Percentiles rank a stretch among this genome's conserved stretches.
These are phyloP conservation scores for Rhaphigaster nebulosa DNA, from an alignment of 2,888 invertebrate species.

Conservation along the genomic window DNA sequence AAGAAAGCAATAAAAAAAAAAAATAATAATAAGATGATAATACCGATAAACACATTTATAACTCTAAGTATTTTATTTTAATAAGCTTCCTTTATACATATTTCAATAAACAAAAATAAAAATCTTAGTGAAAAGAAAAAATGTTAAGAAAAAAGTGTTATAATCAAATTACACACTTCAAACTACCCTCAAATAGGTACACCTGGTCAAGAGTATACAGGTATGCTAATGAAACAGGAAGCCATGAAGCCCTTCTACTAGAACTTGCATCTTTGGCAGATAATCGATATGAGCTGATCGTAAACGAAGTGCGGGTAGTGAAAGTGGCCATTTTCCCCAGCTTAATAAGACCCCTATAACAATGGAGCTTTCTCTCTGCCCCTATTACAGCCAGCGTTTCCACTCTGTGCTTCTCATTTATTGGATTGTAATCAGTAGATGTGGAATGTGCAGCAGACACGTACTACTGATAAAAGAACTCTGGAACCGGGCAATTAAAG, in stretches of 20 bases:
- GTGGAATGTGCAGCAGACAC: not conserved
- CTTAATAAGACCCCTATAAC: slow-evolving; percentile 36
- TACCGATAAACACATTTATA: too few relatives aligned
- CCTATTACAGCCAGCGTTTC: slow-evolving; percentile 8
- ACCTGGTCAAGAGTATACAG: not conserved
- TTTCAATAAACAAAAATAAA: too few relatives aligned
- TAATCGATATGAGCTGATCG: not conserved
- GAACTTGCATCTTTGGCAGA: not conserved
- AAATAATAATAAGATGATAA: too few relatives aligned
- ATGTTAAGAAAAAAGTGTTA: too few relatives aligned
- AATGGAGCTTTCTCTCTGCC: slow-evolving; percentile 32
- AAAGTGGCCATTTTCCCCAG: slow-evolving; percentile 26
- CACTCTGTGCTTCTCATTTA: slow-evolving; percentile 35
- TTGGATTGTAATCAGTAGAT: not conserved
- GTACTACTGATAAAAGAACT: not conserved
- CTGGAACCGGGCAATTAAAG: not conserved
- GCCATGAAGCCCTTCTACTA: not conserved
- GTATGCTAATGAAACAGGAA: not conserved
- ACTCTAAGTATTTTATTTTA: too few relatives aligned
- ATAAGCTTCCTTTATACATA: too few relatives aligned
- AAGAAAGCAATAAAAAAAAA: not conserved
- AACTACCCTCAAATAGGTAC: not conserved
- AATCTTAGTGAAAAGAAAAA: too few relatives aligned
- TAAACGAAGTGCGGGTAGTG: slow-evolving; percentile 5
- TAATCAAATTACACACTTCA: not conserved